phyloP scores from a whole-genome alignment of 2,888 invertebrate genomes.

The Gortyna flavago region DNA sequence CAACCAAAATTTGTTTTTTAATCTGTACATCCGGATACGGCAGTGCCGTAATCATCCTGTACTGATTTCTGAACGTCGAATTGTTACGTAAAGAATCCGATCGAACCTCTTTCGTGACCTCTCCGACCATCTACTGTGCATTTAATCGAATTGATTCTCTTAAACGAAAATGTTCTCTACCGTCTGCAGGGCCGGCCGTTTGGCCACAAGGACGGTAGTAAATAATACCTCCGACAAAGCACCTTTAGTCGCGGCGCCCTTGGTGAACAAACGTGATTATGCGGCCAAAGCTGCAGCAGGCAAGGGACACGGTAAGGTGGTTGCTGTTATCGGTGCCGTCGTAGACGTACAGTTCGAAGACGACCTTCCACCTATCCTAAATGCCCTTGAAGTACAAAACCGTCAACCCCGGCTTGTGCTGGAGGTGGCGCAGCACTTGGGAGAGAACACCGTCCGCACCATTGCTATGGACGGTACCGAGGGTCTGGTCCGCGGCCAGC shows the following conservation, averaged over 20 bases:
- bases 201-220: conserved; percentile 87
- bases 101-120: conserved; percentile 74
- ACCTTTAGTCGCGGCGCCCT: conserved; percentile 83
- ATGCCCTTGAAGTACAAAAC: conserved; percentile 97
- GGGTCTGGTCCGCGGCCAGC: conserved; percentile 96
- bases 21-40: conserved; percentile 61
- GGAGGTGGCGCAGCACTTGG: conserved; percentile 98
- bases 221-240: conserved; percentile 90
- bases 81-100: conserved; percentile 83
- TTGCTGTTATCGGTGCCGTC: conserved; percentile 99
- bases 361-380: conserved; percentile 97
- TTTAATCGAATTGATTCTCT: conserved; percentile 76
- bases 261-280: conserved; percentile 86
- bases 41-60: conserved; percentile 62
- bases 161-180: conserved; percentile 87
- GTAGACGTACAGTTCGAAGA: conserved; percentile 99
- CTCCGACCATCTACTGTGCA: conserved; percentile 73
- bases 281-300: conserved; percentile 80
- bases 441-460: conserved; percentile 96
- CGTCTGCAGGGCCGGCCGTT: conserved; percentile 87
- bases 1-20: conserved; percentile 25
- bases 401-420: conserved; percentile 94
- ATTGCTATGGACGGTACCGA: conserved; percentile 99
- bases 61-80: conserved; percentile 67
- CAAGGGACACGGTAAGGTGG: conserved; percentile 92